Base-by-base conservation (phyloP, 1,140 invertebrate genomes). In the Scaptomyza montana region DNA sequence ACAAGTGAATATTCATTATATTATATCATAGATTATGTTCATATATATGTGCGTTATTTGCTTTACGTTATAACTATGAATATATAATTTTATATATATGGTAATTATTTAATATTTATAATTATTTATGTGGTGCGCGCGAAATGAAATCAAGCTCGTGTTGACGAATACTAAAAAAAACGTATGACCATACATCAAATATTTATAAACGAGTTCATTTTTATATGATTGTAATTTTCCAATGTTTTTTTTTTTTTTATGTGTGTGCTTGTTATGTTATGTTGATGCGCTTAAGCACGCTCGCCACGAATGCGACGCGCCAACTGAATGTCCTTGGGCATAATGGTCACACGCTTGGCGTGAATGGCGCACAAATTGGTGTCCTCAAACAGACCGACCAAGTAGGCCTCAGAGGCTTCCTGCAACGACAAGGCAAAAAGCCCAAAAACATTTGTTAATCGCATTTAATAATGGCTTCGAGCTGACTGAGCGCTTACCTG, bases 321-420 rank as follows among this genome's bases (percentile, higher is more conserved):
- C 75, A 97, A 92, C 86, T 98, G 97, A 78, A 98, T 98, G 87
- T 98, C 97, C 92, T 97, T 98, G 5, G 97, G 96, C 97, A 97
- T 98, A 74, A 98, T 98, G 65, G 97, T 98, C 13, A 98, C 97
- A 75, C 97, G 94, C 93, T 98, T 98, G 59, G 97, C 97, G 87
- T 98, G 97, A 85, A 98, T 98, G 60, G 97, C 97, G 92, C 95
- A 96, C 93, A 96, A 92, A 91, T 96, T 96, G 41, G 96, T 96
- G 90, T 97, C 96, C 92, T 97, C 96, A 91, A 97, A 97, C 4
- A 97, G 92, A 79, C 96, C 96, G 12, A 98, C 97, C 61, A 98
- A 92, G 85, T 97, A 98, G 47, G 97, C 96, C 92, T 97, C 96
- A 60, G 95, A 95, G 3, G 97, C 96, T 94, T 97, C 96, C 93